Evolutionary conservation across 2,888 invertebrate species (phyloP).

Genomic region (Diabrotica balteata): DNA sequence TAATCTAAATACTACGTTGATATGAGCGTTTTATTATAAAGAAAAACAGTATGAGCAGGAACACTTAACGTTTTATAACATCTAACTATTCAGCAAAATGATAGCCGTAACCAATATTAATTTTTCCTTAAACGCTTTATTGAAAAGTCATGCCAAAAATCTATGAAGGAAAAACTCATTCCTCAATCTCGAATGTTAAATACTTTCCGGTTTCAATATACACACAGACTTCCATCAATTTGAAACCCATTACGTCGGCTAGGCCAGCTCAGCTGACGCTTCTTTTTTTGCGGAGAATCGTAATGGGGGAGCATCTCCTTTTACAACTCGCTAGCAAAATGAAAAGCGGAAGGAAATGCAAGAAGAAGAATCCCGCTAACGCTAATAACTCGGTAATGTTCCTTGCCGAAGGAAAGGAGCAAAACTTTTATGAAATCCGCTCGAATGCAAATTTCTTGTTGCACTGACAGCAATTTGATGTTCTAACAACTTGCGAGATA

Average conservation of each 20-base stretch:
- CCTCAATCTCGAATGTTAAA: conserved; percentile 4
- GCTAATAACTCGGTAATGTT: conserved; percentile 31
- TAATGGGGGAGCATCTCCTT: conserved; percentile 19
- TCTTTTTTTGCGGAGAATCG: conserved; percentile 9
- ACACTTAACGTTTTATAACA: too few species aligned
- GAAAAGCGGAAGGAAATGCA: conserved; percentile 25
- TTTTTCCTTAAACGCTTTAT: background rate
- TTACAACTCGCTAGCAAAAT: conserved; percentile 16
- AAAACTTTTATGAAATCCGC: conserved; percentile 34
- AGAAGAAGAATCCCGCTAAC: conserved; percentile 22
- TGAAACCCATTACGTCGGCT: conserved; percentile 18
- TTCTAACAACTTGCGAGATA: conserved; percentile 38
- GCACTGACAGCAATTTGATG: conserved; percentile 35
- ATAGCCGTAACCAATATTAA: background rate
- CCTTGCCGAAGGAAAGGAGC: conserved; percentile 21
- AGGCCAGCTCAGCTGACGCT: background rate
- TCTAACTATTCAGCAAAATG: too few species aligned
- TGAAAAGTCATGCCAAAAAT: too few species aligned
- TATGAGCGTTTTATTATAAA: too few species aligned
- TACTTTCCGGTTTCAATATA: conserved; percentile 11
- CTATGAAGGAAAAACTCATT: too few species aligned
- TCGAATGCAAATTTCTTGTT: conserved; percentile 39
- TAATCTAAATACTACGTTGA: too few species aligned
- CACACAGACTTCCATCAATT: conserved; percentile 21
- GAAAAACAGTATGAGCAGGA: too few species aligned